Evolutionary conservation across 2,113 vertebrate genomes (phyloP).

Genomic region (Myocastor coypus): DNA sequence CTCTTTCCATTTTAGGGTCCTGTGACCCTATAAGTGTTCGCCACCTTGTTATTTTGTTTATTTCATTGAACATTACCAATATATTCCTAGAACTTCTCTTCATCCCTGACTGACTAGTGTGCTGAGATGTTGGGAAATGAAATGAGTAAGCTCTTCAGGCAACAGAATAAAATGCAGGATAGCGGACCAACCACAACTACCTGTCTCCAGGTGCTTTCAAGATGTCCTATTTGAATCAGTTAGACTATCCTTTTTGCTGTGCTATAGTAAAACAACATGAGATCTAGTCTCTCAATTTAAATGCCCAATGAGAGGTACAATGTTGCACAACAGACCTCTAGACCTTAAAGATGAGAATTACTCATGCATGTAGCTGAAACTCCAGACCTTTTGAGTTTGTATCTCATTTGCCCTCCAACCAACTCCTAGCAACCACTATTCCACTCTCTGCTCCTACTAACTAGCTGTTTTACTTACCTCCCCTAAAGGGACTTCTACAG

Average conservation of each 20-base stretch:
- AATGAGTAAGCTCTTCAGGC: neutral
- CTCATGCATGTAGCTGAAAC: no score
- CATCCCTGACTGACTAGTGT: neutral
- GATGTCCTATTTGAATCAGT: slow-evolving; percentile 13
- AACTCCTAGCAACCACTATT: neutral
- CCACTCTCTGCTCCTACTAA: neutral
- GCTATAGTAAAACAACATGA: neutral
- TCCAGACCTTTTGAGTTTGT: neutral
- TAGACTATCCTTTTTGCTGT: neutral
- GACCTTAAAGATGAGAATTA: neutral
- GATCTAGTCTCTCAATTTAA: neutral
- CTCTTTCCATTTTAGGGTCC: neutral
- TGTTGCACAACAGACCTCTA: neutral
- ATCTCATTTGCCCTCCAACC: neutral
- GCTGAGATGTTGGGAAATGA: neutral
- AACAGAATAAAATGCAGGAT: neutral
- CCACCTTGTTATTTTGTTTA: neutral
- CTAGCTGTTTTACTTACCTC: neutral
- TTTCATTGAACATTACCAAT: neutral
- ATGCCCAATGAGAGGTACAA: neutral
- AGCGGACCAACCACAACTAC: neutral
- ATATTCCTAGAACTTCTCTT: neutral
- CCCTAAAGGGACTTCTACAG: neutral
- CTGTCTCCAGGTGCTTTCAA: neutral
- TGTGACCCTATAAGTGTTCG: neutral